Conservation (phyloP, 2,888 invertebrate genomes). For the Lasiommata megera region DNA sequence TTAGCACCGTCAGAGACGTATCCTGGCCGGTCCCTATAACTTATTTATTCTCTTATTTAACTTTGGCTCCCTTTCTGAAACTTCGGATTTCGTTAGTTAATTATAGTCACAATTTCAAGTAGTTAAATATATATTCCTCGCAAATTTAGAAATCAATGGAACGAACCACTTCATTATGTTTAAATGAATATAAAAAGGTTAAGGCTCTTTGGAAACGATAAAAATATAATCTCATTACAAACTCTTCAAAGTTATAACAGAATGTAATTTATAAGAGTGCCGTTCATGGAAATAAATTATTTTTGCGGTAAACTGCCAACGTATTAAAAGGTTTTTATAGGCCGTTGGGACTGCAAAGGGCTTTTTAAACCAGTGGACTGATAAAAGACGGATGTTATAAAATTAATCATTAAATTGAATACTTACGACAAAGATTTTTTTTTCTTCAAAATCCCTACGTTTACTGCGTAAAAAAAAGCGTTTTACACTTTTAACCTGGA, state of each 20-base stretch:
- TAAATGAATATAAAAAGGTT: slow-evolving; percentile 11
- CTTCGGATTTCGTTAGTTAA: no score
- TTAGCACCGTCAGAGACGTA: no score
- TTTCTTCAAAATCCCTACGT: no score
- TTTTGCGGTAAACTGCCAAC: slow-evolving; percentile 20
- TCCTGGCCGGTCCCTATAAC: no score
- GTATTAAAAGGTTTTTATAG: slow-evolving; percentile 21
- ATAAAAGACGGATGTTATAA: neutral
- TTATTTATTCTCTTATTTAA: no score
- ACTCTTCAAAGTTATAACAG: slow-evolving; percentile 28
- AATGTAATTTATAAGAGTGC: slow-evolving; percentile 30
- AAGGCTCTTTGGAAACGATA: slow-evolving; percentile 12
- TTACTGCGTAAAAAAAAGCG: no score
- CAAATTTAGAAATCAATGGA: neutral
- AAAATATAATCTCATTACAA: slow-evolving; percentile 30
- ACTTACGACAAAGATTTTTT: no score
- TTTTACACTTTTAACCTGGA: no score
- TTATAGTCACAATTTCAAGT: no score
- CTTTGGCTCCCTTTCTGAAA: no score
- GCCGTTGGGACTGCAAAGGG: neutral
- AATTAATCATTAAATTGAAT: no score
- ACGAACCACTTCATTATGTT: neutral
- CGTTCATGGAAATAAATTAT: slow-evolving; percentile 28
- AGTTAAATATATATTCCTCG: no score
- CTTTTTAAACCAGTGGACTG: neutral